Evolutionary conservation across 2,888 invertebrate species (phyloP).

Genomic region (Ecliptopera silaceata): DNA sequence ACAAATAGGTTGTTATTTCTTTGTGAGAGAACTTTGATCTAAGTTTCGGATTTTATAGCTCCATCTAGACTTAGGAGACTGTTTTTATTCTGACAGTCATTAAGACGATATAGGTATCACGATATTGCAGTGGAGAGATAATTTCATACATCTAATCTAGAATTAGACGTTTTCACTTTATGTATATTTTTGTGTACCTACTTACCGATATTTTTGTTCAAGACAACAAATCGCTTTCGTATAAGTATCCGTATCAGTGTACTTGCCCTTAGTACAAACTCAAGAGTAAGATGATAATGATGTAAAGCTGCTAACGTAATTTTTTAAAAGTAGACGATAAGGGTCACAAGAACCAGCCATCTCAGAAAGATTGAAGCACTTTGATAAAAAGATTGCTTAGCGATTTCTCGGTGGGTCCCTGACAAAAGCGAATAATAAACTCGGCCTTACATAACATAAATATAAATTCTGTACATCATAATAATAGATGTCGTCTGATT

Average conservation of each 20-base stretch:
- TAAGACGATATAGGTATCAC: too few species aligned
- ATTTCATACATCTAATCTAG: too few species aligned
- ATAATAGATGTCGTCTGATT: neutral
- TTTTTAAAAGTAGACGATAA: neutral
- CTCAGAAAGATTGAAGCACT: conserved; percentile 20
- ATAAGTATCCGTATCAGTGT: too few species aligned
- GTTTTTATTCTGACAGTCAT: too few species aligned
- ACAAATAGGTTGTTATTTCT: neutral
- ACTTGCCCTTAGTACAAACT: too few species aligned
- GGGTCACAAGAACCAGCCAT: conserved; percentile 5
- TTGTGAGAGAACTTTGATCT: neutral
- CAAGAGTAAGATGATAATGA: too few species aligned
- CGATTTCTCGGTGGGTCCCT: conserved; percentile 13
- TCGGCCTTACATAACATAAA: conserved; percentile 13
- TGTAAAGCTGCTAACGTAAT: neutral
- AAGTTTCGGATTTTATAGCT: neutral
- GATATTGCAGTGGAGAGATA: too few species aligned
- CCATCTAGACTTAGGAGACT: too few species aligned
- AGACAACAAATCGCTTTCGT: too few species aligned
- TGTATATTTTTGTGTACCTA: too few species aligned
- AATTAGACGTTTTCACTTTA: too few species aligned
- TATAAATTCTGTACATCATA: neutral
- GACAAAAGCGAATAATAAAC: conserved; percentile 28
- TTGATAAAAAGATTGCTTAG: conserved; percentile 26
- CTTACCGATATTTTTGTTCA: too few species aligned